Evolutionary conservation across 2,797 vertebrate species (phyloP).

Genomic region (Gephyroberyx darwinii): DNA sequence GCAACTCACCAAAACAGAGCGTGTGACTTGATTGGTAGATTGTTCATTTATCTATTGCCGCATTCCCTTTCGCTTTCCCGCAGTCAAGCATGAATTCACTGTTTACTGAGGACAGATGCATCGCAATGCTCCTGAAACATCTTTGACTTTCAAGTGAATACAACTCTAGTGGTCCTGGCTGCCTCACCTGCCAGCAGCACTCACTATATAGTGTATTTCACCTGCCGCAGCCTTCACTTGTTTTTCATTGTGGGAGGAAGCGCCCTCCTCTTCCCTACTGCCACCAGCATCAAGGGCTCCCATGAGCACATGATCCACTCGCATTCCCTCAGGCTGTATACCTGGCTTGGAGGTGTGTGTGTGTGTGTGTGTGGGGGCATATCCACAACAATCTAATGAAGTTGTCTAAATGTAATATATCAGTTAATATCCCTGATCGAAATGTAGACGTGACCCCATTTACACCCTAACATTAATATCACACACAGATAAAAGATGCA

Average conservation of each 20-base stretch:
- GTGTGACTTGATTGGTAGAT: constrained; percentile 12
- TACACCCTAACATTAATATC: background rate
- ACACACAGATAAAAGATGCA: background rate
- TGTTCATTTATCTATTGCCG: background rate
- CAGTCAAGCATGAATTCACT: background rate
- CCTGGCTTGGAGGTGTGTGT: too few relatives aligned
- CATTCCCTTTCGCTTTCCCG: constrained; percentile 7
- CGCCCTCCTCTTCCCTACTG: background rate
- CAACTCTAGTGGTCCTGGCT: background rate
- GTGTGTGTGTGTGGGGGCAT: too few relatives aligned
- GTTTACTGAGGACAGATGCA: background rate
- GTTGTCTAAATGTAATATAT: background rate
- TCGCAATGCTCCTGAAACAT: background rate
- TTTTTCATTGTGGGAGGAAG: background rate
- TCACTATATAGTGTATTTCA: background rate
- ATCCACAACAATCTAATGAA: too few relatives aligned
- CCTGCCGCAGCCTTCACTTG: background rate
- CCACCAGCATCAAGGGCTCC: background rate
- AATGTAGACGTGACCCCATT: too few relatives aligned
- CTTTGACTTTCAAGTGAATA: background rate
- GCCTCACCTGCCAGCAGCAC: background rate
- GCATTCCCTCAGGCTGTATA: too few relatives aligned
- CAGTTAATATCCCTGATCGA: too few relatives aligned
- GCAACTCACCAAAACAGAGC: background rate
- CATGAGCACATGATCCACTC: too few relatives aligned